Evolutionary conservation across 2,797 vertebrate genomes (phyloP).

Genomic region (Monodelphis domestica): DNA sequence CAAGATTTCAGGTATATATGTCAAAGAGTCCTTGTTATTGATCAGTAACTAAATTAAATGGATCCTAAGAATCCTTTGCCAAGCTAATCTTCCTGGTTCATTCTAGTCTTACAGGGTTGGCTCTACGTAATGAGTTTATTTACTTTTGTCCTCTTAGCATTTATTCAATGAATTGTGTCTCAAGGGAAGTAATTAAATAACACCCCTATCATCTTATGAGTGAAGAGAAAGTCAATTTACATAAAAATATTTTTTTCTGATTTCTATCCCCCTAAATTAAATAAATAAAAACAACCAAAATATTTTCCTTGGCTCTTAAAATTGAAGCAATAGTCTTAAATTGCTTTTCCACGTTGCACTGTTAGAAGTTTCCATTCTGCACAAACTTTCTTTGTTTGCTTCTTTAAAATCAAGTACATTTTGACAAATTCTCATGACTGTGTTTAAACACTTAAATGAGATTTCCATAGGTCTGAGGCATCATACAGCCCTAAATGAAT

Average conservation of each 20-base stretch:
- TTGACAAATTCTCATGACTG: neutral
- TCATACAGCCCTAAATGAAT: slow-evolving; percentile 55
- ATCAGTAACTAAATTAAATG: neutral
- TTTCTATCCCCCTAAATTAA: slow-evolving; percentile 63
- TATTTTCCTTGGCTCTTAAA: slow-evolving; percentile 74
- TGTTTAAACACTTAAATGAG: neutral
- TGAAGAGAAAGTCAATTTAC: slow-evolving; percentile 66
- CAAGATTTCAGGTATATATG: slow-evolving; percentile 4
- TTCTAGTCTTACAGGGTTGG: slow-evolving; percentile 43
- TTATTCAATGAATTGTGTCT: slow-evolving; percentile 76
- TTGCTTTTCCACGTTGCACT: slow-evolving; percentile 73
- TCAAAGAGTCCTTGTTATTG: neutral
- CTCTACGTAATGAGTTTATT: slow-evolving; percentile 69
- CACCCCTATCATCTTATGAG: slow-evolving; percentile 68
- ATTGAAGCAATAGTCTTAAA: slow-evolving; percentile 75
- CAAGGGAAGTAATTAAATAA: slow-evolving; percentile 55
- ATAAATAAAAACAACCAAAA: slow-evolving; percentile 76
- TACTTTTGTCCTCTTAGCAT: slow-evolving; percentile 72
- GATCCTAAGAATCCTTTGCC: neutral
- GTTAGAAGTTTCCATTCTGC: slow-evolving; percentile 72
- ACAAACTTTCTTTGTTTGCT: slow-evolving; percentile 38
- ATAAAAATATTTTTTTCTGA: slow-evolving; percentile 55
- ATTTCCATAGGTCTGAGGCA: slow-evolving; percentile 49
- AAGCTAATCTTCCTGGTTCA: neutral
- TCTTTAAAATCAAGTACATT: slow-evolving; percentile 50